Conservation (phyloP, 2,113 vertebrate species). For the Parotia lawesii region DNA sequence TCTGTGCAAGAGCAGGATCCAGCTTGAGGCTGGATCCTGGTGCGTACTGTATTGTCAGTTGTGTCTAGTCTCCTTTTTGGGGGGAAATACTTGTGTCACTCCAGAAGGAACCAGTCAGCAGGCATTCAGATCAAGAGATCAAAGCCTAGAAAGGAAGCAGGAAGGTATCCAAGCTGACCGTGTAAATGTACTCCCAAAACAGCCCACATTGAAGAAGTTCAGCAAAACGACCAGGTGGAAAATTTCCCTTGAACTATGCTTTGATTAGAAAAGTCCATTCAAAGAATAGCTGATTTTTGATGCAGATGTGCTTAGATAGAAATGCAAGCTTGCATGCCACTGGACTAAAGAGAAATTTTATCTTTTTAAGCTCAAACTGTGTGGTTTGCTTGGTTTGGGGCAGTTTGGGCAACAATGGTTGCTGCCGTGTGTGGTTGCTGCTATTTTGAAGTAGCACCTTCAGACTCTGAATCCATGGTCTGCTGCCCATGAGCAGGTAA, state of each 20-base stretch:
- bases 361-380: neutral
- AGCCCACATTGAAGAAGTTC: neutral
- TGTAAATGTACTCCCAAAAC: neutral
- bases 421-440: neutral
- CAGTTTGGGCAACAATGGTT: neutral
- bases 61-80: neutral
- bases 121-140: neutral
- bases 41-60: neutral
- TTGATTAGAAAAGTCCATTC: neutral
- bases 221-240: neutral
- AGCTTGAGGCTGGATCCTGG: neutral
- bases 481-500: neutral
- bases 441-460: neutral
- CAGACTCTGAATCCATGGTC: neutral
- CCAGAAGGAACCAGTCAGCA: neutral
- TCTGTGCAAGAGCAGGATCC: neutral
- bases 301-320: neutral
- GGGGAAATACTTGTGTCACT: neutral
- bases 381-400: neutral
- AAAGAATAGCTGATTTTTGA: neutral
- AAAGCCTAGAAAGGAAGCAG: constrained; percentile 6
- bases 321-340: neutral
- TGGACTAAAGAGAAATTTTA: neutral
- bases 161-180: neutral
- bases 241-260: neutral